These are phyloP conservation scores for Heliconius congener DNA, from an alignment of 1,140 invertebrate genomes.

Conservation along the genomic window DNA sequence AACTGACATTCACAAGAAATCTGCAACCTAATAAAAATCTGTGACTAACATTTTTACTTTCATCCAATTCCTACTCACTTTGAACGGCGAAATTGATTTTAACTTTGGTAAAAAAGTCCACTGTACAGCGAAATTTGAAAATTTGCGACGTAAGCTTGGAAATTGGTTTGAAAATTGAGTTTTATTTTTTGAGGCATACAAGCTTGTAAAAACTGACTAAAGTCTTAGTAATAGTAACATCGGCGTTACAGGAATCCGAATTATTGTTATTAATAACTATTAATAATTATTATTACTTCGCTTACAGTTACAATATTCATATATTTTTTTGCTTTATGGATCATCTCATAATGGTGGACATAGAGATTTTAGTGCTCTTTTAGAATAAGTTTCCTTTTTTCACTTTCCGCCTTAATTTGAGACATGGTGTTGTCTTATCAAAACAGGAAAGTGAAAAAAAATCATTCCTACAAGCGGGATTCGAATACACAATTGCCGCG, in stretches of 20 bases:
- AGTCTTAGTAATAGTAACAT: neutral
- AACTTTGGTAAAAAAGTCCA: conserved; percentile 2
- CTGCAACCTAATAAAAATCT: neutral
- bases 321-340: too few species aligned
- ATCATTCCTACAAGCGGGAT: too few species aligned
- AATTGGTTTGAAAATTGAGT: conserved; percentile 12
- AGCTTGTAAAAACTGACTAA: neutral
- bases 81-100: conserved; percentile 10
- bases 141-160: neutral
- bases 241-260: neutral
- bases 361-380: too few species aligned
- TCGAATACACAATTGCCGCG: too few species aligned
- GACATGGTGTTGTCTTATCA: too few species aligned
- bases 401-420: too few species aligned
- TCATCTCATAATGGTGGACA: too few species aligned
- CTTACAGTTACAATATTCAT: too few species aligned
- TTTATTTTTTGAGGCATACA: neutral
- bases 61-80: neutral
- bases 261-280: neutral
- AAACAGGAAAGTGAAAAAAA: too few species aligned
- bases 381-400: too few species aligned
- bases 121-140: conserved; percentile 2
- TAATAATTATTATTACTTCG: too few species aligned
- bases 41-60: neutral
- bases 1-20: neutral